Conservation (phyloP, 2,113 vertebrate genomes). For the Prunella fulvescens region DNA sequence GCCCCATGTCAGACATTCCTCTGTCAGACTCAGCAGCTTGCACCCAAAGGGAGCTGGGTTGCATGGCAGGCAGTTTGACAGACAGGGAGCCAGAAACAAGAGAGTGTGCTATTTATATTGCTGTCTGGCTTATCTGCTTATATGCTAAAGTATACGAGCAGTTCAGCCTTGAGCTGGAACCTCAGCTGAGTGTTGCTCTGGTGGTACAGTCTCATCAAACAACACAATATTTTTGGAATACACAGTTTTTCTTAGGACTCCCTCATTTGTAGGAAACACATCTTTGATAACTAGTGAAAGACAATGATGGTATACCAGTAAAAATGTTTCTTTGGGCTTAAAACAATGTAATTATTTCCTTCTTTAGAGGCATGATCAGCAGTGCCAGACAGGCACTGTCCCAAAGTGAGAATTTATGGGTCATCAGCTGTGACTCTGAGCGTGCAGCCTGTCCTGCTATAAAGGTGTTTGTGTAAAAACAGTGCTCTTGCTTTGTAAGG, state of each 20-base stretch:
- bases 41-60: not conserved
- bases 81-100: not conserved
- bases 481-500: not conserved
- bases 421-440: fast-evolving
- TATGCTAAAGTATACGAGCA: not conserved
- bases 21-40: not conserved
- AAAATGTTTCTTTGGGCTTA: not conserved
- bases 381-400: not conserved
- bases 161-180: not conserved
- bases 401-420: not conserved
- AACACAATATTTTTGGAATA: not conserved
- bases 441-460: fast-evolving
- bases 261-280: not conserved
- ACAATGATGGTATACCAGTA: not conserved
- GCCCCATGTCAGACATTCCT: not conserved
- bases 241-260: not conserved
- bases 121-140: not conserved
- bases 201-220: not conserved
- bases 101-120: not conserved
- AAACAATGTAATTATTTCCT: not conserved
- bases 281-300: not conserved
- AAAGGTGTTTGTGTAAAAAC: fast-evolving
- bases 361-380: not conserved
- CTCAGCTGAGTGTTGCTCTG: not conserved
- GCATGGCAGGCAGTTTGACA: not conserved